These are phyloP conservation scores for Kryptolebias marmoratus DNA, from an alignment of 2,113 vertebrate genomes.

Conservation along the genomic window DNA sequence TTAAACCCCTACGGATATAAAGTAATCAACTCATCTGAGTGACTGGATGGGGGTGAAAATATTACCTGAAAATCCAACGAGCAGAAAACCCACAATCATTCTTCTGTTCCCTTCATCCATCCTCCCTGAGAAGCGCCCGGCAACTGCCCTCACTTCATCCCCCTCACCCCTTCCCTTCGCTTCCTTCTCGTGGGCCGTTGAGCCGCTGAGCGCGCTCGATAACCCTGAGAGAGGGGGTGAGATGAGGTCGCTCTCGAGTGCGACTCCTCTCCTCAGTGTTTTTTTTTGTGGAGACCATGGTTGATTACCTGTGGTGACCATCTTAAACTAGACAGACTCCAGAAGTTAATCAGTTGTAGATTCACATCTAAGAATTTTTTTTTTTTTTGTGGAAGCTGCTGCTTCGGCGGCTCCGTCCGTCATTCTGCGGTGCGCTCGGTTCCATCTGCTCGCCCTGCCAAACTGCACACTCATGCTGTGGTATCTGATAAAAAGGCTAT, in stretches of 20 bases:
- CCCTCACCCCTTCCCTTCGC: constrained; percentile 32
- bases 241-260: constrained; percentile 42
- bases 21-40: not conserved
- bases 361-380: no score
- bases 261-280: constrained; percentile 46
- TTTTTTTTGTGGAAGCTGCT: constrained; percentile 2
- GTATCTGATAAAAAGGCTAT: constrained; percentile 77
- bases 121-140: constrained; percentile 18
- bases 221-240: constrained; percentile 52
- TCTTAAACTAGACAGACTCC: no score
- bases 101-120: constrained; percentile 44
- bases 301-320: no score
- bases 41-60: accelerated
- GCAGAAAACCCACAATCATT: constrained; percentile 40
- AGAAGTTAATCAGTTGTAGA: no score
- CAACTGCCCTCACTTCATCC: constrained; percentile 26
- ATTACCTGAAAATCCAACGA: constrained; percentile 50
- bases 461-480: constrained; percentile 55
- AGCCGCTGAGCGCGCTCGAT: constrained; percentile 49
- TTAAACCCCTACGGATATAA: not conserved
- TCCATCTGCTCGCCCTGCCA: constrained; percentile 15
- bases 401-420: constrained; percentile 60
- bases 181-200: constrained; percentile 34
- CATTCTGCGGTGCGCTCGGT: constrained; percentile 63
- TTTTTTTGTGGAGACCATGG: no score